Conservation (phyloP, 2,888 invertebrate genomes). For the Chymomyza caudatula region DNA sequence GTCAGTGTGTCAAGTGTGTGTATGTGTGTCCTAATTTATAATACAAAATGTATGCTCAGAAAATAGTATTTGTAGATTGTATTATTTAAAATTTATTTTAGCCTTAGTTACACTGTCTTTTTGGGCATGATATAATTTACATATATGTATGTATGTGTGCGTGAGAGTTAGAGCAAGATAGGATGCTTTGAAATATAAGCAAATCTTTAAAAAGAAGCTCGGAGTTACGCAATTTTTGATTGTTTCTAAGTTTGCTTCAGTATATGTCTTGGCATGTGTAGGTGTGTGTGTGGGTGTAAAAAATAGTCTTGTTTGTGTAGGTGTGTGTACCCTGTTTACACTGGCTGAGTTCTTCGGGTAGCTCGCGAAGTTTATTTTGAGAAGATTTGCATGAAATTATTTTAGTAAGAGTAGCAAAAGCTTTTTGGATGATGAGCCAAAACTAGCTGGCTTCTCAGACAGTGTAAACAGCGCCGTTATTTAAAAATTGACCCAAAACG, state of each 20-base stretch:
- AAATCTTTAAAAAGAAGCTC: conserved; percentile 56
- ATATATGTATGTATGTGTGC: conserved; percentile 23
- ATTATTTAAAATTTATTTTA: conserved; percentile 29
- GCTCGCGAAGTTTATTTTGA: no score
- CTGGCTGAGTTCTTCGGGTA: no score
- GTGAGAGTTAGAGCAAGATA: conserved; percentile 1
- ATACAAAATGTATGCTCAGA: conserved; percentile 70
- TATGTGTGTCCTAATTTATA: conserved; percentile 31
- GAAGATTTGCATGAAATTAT: no score
- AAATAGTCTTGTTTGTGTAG: not conserved
- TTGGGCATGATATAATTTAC: conserved; percentile 60
- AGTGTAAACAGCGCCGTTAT: not conserved
- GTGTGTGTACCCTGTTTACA: no score
- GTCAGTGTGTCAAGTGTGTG: conserved; percentile 24
- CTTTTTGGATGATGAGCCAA: not conserved
- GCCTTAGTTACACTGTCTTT: conserved; percentile 66
- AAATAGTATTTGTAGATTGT: conserved; percentile 67
- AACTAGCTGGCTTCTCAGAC: no score
- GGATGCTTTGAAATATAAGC: conserved; percentile 1
- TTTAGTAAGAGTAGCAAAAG: not conserved
- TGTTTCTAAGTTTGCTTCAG: conserved; percentile 40
- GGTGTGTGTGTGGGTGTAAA: not conserved
- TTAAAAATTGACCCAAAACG: conserved; percentile 54
- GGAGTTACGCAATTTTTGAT: conserved; percentile 65
- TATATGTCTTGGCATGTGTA: conserved; percentile 1